Conservation (phyloP, 53 echinoderm and acorn worm species). For the Paelopatides confundens region DNA sequence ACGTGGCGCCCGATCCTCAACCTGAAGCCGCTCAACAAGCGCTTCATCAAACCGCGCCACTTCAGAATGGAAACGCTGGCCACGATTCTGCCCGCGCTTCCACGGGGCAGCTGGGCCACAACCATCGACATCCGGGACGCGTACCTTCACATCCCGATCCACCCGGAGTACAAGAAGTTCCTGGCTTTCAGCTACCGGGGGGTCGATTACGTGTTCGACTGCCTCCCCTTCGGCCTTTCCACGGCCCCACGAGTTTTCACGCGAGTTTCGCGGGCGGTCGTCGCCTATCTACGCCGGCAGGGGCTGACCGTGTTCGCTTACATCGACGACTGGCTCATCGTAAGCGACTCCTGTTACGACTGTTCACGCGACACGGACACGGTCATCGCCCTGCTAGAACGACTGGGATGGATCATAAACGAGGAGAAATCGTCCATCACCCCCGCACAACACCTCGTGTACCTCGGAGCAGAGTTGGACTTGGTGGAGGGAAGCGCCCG, state of each 20-base stretch:
- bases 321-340: conserved; percentile 4
- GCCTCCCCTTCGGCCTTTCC: neutral
- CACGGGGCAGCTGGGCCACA: conserved; percentile 18
- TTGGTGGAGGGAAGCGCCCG: neutral
- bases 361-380: neutral
- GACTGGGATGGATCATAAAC: neutral
- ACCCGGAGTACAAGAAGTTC: neutral
- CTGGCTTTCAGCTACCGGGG: conserved; percentile 11
- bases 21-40: neutral
- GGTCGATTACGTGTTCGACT: neutral
- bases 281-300: neutral
- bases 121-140: conserved; percentile 43
- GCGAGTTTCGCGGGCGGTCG: neutral
- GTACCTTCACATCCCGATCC: conserved; percentile 52
- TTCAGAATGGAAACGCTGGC: conserved; percentile 20
- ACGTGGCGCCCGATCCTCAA: neutral
- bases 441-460: neutral
- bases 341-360: neutral
- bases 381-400: neutral
- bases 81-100: conserved; percentile 27
- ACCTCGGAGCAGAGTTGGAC: neutral
- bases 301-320: neutral
- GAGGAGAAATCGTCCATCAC: neutral
- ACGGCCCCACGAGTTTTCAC: conserved; percentile 5
- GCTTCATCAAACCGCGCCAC: neutral